Evolutionary conservation across 2,113 vertebrate species (phyloP), one percentile per base, ranked within the genome.

Genomic region (Melozone crissalis): DNA sequence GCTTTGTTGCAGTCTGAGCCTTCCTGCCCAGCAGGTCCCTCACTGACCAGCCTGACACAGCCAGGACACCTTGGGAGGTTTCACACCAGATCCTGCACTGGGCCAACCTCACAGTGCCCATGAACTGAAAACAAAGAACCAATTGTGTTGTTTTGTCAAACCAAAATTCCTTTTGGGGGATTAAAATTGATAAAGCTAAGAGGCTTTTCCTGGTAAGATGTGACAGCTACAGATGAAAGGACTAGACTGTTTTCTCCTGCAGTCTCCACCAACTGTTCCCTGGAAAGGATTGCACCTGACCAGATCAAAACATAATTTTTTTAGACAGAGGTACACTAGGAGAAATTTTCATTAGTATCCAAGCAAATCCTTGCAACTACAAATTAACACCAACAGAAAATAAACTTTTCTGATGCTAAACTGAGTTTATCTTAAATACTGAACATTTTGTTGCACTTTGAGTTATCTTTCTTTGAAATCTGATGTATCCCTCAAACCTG

Each of bases 131-230:
- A 92, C 65, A 87, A 87, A 3, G 10, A 88, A 80, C 31, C 75
- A 72, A 59, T 15, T 71, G 59, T 9, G 15, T 1, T 3, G 4
- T 76, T 65, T 77, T 71, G 65, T 74, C 68, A 81, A 88, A 72
- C 52, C 89, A 93, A 76, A 88, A 86, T 33, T 91, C 78, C 59
- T 81, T 96, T 86, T 5, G 49, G 41, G 31, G 90, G 90, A 96
- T 97, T 96, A 96, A 90, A 92, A 90, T 52, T 78, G 43, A 94
- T 71, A 88, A 93, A 88, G 76, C n/a, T 92, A 93, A 90, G 92
- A 95, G 54, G 94, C 90, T 95, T 95, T 94, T 59, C 79, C 49
- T 86, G 49, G 68, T 61, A 90, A 88, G 82, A 92, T 84, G 68
- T 57, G 88, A 89, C 80, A 90, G 90, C 76, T 72, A 67, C 69